Conservation (phyloP, 2,113 vertebrate species). For the Corvus moneduloides region DNA sequence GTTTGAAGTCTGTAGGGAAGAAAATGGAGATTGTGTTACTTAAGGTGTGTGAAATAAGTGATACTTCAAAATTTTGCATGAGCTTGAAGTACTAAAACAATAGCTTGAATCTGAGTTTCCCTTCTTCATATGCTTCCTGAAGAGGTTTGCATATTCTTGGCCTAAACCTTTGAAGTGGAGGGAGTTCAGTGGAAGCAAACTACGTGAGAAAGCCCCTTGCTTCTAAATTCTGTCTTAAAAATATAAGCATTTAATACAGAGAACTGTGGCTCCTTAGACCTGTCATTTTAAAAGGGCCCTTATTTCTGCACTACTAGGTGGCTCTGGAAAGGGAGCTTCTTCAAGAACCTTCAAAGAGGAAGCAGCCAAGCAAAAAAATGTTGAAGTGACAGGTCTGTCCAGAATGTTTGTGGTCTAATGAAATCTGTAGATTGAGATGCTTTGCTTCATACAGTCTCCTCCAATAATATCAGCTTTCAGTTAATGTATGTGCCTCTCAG, state of each 20-base stretch:
- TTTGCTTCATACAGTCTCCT: not conserved
- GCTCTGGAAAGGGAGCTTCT: conserved; percentile 12
- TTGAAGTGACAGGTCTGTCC: conserved; percentile 40
- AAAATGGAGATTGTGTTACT: not conserved
- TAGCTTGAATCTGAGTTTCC: not conserved
- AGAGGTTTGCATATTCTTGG: not conserved
- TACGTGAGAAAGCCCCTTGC: not conserved
- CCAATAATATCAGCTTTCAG: conserved; percentile 37
- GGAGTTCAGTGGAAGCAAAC: not conserved
- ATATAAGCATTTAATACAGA: not conserved
- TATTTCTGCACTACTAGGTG: not conserved
- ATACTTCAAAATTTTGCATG: not conserved
- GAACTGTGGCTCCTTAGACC: not conserved
- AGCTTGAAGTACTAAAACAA: not conserved
- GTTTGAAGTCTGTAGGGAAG: not conserved
- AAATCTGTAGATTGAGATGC: conserved; percentile 40
- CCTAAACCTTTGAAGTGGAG: not conserved
- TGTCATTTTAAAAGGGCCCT: conserved; percentile 18
- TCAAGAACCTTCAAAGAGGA: not conserved
- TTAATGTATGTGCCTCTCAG: not conserved
- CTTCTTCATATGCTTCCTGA: not conserved
- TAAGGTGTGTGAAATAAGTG: not conserved
- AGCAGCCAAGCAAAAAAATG: conserved; percentile 25
- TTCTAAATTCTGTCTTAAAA: conserved; percentile 30
- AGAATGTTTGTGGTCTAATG: conserved; percentile 10